phyloP scores from a whole-genome alignment of 1,140 invertebrate species.

The Drosophila nasuta region DNA sequence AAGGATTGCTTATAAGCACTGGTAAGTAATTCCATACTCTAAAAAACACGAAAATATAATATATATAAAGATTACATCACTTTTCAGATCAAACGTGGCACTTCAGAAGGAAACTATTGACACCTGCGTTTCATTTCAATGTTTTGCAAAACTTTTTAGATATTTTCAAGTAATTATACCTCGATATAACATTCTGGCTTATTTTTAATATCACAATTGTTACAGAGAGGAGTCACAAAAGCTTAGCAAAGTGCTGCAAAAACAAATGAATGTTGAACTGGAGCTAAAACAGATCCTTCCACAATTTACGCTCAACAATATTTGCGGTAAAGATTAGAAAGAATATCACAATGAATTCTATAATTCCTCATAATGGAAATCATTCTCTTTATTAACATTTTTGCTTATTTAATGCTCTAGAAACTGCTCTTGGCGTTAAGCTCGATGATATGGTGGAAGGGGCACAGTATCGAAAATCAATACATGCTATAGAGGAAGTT shows the following conservation, averaged over 20 bases:
- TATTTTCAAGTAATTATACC: conserved; percentile 86
- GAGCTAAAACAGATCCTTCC: conserved; percentile 87
- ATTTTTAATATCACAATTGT: conserved; percentile 3
- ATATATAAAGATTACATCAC: not conserved
- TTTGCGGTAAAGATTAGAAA: conserved; percentile 87
- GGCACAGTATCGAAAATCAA: conserved; percentile 62
- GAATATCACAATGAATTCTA: not conserved
- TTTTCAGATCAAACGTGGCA: conserved; percentile 89
- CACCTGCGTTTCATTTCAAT: conserved; percentile 89
- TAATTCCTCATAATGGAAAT: not conserved
- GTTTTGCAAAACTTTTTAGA: conserved; percentile 91
- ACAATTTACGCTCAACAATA: conserved; percentile 91
- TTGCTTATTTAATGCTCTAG: conserved; percentile 80
- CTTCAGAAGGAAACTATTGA: no score
- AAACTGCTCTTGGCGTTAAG: conserved; percentile 92
- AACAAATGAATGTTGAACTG: conserved; percentile 49
- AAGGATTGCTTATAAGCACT: conserved; percentile 88
- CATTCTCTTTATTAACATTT: not conserved
- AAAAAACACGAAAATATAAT: not conserved
- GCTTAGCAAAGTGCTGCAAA: conserved; percentile 61
- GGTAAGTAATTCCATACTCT: conserved; percentile 81
- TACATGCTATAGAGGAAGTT: conserved; percentile 62
- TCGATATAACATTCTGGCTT: not conserved
- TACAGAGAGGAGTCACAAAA: conserved; percentile 58
- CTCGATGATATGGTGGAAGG: conserved; percentile 65